A percentile compares a stretch with the other conserved stretches of the same genome.
Evolutionary conservation across 2,888 invertebrate species (phyloP).

Genomic region (Philereme transversata): DNA sequence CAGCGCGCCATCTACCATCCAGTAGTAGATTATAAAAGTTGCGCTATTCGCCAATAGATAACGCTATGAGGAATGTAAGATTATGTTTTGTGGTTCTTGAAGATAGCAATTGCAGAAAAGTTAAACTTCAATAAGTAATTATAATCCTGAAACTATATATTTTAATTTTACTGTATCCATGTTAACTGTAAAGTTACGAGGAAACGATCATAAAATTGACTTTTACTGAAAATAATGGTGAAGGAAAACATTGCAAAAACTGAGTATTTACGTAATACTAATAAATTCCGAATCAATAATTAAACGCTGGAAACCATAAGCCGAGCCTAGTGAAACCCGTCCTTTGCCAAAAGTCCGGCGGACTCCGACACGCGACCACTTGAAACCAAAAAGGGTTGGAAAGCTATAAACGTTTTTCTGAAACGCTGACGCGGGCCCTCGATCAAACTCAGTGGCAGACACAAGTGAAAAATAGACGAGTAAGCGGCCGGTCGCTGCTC

Average conservation of each 20-base stretch:
- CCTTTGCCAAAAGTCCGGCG: constrained; percentile 30
- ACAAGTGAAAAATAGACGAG: constrained; percentile 39
- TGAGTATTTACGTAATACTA: no score
- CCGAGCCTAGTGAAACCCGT: not conserved
- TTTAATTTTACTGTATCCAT: no score
- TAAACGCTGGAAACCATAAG: no score
- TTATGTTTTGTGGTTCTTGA: no score
- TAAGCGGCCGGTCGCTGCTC: constrained; percentile 2
- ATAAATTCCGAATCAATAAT: no score
- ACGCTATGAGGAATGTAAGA: constrained; percentile 16
- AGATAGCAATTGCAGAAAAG: no score
- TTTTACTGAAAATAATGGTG: not conserved
- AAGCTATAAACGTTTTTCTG: constrained; percentile 24
- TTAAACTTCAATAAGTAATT: no score
- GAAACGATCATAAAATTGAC: no score
- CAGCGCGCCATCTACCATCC: constrained; percentile 32
- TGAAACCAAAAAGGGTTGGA: constrained; percentile 25
- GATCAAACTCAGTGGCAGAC: constrained; percentile 61
- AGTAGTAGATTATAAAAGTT: constrained; percentile 19
- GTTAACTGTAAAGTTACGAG: no score
- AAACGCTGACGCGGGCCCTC: constrained; percentile 49
- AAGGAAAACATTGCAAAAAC: not conserved
- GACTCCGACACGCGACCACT: constrained; percentile 43
- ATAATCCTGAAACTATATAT: no score
- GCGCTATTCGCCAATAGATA: constrained; percentile 44